Conservation (phyloP, 2,888 invertebrate genomes). For the Eilema caniola region DNA sequence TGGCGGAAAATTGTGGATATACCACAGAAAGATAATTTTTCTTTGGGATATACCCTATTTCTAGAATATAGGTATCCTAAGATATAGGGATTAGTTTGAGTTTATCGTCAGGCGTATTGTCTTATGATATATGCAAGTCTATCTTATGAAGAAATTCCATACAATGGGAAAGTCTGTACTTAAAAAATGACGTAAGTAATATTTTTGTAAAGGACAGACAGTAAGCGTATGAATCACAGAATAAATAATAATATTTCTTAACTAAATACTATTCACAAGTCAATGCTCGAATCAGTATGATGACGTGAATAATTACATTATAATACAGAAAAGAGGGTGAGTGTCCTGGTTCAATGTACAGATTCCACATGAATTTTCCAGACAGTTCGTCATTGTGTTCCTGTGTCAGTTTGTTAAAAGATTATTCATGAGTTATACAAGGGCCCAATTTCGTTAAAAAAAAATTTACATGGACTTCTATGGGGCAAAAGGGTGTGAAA, state of each 20-base stretch:
- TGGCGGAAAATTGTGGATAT: too few relatives aligned
- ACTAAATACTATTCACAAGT: conserved; percentile 29
- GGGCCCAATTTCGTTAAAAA: neutral
- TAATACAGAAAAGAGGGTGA: conserved; percentile 16
- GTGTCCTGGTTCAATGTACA: conserved; percentile 1
- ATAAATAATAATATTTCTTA: neutral
- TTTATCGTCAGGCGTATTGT: too few relatives aligned
- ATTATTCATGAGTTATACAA: neutral
- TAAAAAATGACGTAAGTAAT: too few relatives aligned
- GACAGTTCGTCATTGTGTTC: neutral
- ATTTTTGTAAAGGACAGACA: too few relatives aligned
- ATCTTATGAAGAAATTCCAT: too few relatives aligned
- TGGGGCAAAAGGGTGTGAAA: neutral
- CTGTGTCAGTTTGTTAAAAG: neutral
- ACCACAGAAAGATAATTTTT: too few relatives aligned
- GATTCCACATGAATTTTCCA: conserved; percentile 3
- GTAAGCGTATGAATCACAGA: neutral
- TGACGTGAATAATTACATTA: conserved; percentile 33
- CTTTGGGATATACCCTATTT: too few relatives aligned
- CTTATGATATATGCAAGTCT: too few relatives aligned
- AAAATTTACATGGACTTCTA: neutral
- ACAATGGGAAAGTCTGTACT: too few relatives aligned
- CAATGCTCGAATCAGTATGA: conserved; percentile 28
- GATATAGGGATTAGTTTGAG: too few relatives aligned
- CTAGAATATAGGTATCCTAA: too few relatives aligned